A percentile compares a stretch with the other conserved stretches of the same genome.
These are phyloP conservation scores for Drosophila sp. DNA, from an alignment of 1,140 invertebrate genomes.

Conservation along the genomic window DNA sequence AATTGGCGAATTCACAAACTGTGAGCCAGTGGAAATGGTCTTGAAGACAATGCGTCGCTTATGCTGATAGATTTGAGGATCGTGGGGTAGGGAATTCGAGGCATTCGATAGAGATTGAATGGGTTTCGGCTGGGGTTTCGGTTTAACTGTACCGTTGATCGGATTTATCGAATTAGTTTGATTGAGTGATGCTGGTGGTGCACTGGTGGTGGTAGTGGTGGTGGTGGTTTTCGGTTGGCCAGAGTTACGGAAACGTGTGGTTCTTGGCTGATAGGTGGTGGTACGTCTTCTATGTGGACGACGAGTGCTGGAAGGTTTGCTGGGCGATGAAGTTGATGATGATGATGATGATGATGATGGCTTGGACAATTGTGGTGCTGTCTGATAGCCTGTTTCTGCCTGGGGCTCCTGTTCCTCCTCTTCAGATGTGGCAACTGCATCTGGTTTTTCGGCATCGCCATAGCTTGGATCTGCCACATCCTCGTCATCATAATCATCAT, in stretches of 20 bases:
- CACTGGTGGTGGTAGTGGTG: neutral
- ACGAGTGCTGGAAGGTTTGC: conserved; percentile 28
- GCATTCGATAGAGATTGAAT: neutral
- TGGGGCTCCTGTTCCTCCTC: conserved; percentile 41
- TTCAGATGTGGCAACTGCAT: conserved; percentile 25
- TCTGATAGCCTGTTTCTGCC: conserved; percentile 32
- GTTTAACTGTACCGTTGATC: conserved; percentile 11
- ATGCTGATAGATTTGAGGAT: conserved; percentile 65
- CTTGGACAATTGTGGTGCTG: conserved; percentile 17
- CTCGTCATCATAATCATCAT: conserved; percentile 66
- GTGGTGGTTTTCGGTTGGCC: conserved; percentile 6
- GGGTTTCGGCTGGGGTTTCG: conserved; percentile 10
- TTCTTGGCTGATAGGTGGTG: conserved; percentile 43
- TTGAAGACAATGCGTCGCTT: conserved; percentile 75
- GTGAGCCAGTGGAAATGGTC: conserved; percentile 73
- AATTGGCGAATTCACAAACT: conserved; percentile 71
- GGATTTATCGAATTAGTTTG: conserved; percentile 14
- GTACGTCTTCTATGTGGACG: conserved; percentile 36
- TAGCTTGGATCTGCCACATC: conserved; percentile 40
- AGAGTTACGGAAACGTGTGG: conserved; percentile 33
- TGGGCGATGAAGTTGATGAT: neutral
- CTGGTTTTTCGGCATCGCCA: conserved; percentile 52
- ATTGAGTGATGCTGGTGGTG: conserved; percentile 15
- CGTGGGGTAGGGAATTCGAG: conserved; percentile 29
- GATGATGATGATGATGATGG: conserved; percentile 11